These are phyloP conservation scores for Odontothrips loti DNA, from an alignment of 2,888 invertebrate species.

Conservation along the genomic window DNA sequence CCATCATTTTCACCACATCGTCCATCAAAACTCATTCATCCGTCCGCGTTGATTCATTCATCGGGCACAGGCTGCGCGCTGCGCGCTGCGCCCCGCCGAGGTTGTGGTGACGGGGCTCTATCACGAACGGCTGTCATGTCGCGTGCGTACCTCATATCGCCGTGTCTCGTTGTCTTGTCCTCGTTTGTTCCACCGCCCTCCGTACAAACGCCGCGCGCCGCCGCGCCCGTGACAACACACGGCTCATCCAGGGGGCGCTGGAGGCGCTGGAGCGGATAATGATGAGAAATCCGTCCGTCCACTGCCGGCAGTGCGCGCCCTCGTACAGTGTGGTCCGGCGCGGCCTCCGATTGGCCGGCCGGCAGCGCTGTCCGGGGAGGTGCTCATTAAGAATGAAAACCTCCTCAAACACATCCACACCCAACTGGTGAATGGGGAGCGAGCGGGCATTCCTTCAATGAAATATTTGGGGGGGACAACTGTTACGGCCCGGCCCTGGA, in stretches of 20 bases:
- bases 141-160: not conserved
- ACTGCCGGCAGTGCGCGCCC: not conserved
- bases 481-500: constrained; percentile 16
- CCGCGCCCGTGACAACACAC: no score
- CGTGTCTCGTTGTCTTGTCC: not conserved
- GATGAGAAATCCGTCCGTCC: not conserved
- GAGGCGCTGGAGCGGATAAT: no score
- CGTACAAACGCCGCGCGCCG: not conserved
- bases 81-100: not conserved
- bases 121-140: not conserved
- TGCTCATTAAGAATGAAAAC: constrained; percentile 25
- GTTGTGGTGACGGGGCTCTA: not conserved
- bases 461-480: constrained; percentile 16
- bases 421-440: not conserved
- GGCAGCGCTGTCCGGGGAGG: not conserved
- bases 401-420: constrained; percentile 22
- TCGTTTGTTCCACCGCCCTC: not conserved
- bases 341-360: no score
- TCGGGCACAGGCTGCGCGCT: no score
- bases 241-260: no score
- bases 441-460: constrained; percentile 17
- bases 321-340: not conserved
- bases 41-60: not conserved
- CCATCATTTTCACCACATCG: no score
- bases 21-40: not conserved